Conservation (phyloP, 2,797 vertebrate genomes). For the Sphaeramia orbicularis region DNA sequence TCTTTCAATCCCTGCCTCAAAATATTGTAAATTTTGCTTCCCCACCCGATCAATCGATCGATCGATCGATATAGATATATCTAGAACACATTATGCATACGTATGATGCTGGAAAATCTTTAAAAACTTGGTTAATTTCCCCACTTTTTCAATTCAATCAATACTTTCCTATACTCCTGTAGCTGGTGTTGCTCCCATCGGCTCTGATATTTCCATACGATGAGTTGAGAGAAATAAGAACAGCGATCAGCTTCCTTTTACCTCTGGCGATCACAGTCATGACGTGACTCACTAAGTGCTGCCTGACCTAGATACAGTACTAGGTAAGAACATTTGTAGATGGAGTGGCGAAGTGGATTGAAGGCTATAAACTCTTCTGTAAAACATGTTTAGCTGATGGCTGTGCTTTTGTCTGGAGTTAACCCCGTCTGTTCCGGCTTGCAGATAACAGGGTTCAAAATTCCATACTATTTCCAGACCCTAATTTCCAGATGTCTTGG, state of each 20-base stretch:
- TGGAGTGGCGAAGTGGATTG: constrained; percentile 22
- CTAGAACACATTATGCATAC: no score
- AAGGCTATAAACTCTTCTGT: constrained; percentile 5
- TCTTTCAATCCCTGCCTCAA: no score
- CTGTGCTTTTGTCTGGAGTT: neutral
- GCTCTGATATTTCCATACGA: constrained; percentile 51
- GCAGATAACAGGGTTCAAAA: no score
- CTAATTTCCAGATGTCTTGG: no score
- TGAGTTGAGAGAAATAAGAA: constrained; percentile 50
- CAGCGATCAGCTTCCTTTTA: constrained; percentile 55
- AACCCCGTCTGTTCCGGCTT: no score
- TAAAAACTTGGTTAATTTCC: neutral
- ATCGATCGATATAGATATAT: no score
- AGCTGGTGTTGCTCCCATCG: constrained; percentile 17
- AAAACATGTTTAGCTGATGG: constrained; percentile 3
- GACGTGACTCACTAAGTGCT: constrained; percentile 72
- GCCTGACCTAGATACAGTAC: constrained; percentile 70
- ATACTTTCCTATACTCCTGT: no score
- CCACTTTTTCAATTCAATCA: neutral
- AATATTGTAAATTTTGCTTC: no score
- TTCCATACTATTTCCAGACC: no score
- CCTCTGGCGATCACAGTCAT: constrained; percentile 65
- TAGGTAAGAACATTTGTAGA: constrained; percentile 23
- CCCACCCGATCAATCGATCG: no score
- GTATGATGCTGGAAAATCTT: no score